Evolutionary conservation across 2,888 invertebrate genomes (phyloP), one percentile per base, ranked within the genome.

Genomic region (Galeruca laticollis): DNA sequence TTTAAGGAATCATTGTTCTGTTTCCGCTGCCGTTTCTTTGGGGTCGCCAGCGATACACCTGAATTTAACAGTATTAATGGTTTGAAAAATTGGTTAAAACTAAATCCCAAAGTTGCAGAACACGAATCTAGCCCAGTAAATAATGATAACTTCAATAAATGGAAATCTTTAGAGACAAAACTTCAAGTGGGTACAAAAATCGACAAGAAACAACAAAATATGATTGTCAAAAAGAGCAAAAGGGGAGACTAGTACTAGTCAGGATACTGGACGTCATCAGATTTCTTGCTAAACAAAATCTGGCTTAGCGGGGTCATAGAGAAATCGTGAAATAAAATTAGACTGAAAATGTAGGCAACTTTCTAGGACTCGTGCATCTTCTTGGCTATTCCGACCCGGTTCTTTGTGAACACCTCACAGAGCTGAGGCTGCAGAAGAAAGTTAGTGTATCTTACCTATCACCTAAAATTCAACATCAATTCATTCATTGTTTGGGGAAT

Each of bases 371-470:
- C 37, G 37, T 37, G 37, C 11, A 37, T 37, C 37, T 37, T 37
- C 37, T 21, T 21, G 52, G n/a, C 56, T 35, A 35, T 51, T 69
- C 72, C 70, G 26, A 84, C 82, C 76, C n/a, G n/a, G n/a, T n/a
- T n/a, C n/a, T n/a, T n/a, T n/a, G n/a, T n/a, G n/a, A n/a, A n/a
- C n/a, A n/a, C n/a, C n/a, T n/a, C n/a, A n/a, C n/a, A n/a, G n/a
- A n/a, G n/a, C n/a, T n/a, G n/a, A n/a, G n/a, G n/a, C n/a, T n/a
- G n/a, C n/a, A n/a, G n/a, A n/a, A n/a, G n/a, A n/a, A n/a, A n/a
- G n/a, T n/a, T n/a, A n/a, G n/a, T n/a, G n/a, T n/a, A n/a, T n/a
- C n/a, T n/a, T n/a, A n/a, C n/a, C n/a, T n/a, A n/a, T n/a, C n/a
- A n/a, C n/a, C n/a, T n/a, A n/a, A n/a, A n/a, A n/a, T n/a, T n/a